Conservation (phyloP, 2,113 vertebrate species). For the Caretta caretta region DNA sequence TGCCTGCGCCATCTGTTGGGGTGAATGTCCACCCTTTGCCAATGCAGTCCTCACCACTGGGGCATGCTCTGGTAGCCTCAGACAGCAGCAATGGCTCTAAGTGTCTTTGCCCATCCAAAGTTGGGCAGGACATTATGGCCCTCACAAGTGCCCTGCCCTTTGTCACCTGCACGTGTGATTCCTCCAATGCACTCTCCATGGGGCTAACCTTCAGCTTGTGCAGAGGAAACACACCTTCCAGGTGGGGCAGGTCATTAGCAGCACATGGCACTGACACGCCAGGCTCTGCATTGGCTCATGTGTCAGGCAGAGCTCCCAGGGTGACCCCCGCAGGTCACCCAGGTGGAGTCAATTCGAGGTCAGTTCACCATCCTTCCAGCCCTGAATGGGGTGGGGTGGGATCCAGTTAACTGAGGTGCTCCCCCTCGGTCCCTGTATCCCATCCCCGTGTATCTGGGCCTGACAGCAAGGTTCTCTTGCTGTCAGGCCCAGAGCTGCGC, state of each 20-base stretch:
- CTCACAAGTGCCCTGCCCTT: not conserved
- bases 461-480: not conserved
- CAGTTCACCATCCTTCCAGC: not conserved
- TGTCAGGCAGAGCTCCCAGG: too few species aligned
- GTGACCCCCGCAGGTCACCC: not conserved
- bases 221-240: not conserved
- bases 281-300: not conserved
- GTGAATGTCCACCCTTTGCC: not conserved
- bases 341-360: not conserved
- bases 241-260: not conserved
- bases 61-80: fast-evolving
- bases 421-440: not conserved
- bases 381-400: not conserved
- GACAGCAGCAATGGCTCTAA: fast-evolving
- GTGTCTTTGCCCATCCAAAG: not conserved
- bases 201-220: not conserved
- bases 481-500: not conserved
- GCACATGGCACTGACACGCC: not conserved
- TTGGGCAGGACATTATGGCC: not conserved
- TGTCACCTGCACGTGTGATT: too few species aligned
- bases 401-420: not conserved
- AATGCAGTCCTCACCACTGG: not conserved
- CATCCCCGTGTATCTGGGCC: too few species aligned
- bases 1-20: too few species aligned
- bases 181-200: not conserved